Conservation (phyloP, 2,113 vertebrate species). For the Erythrocercus mccallii region DNA sequence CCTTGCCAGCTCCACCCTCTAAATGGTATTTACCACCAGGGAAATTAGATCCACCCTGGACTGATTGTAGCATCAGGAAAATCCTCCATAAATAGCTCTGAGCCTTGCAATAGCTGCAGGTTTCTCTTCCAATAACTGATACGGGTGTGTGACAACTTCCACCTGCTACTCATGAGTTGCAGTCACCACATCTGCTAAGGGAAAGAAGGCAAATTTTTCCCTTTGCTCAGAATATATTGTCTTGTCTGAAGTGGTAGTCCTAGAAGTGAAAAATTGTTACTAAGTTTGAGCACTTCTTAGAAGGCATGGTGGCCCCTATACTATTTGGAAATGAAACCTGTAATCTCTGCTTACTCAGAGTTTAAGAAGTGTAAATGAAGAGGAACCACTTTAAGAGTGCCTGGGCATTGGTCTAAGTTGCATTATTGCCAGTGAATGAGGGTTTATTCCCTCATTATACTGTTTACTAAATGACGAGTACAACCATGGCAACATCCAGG, state of each 20-base stretch:
- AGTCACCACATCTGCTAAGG: neutral
- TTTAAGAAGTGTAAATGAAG: neutral
- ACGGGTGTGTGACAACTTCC: neutral
- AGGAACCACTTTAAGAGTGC: neutral
- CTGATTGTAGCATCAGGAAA: neutral
- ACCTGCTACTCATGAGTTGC: neutral
- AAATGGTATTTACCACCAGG: neutral
- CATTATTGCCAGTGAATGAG: neutral
- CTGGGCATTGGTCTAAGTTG: neutral
- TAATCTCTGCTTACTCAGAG: neutral
- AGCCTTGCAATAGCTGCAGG: neutral
- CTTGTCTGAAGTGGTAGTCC: neutral
- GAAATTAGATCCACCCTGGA: neutral
- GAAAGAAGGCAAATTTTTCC: neutral
- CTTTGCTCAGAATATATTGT: neutral
- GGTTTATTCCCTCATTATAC: neutral
- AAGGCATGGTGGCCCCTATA: neutral
- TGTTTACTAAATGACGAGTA: slow-evolving; percentile 30
- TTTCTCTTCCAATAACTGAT: slow-evolving; percentile 8
- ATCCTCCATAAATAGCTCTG: slow-evolving; percentile 1
- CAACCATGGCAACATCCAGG: neutral
- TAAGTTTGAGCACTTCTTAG: neutral
- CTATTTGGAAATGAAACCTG: neutral
- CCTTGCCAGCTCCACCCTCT: neutral
- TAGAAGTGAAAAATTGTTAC: neutral